phyloP scores from a whole-genome alignment of 2,888 invertebrate genomes.

The Timandra comae region DNA sequence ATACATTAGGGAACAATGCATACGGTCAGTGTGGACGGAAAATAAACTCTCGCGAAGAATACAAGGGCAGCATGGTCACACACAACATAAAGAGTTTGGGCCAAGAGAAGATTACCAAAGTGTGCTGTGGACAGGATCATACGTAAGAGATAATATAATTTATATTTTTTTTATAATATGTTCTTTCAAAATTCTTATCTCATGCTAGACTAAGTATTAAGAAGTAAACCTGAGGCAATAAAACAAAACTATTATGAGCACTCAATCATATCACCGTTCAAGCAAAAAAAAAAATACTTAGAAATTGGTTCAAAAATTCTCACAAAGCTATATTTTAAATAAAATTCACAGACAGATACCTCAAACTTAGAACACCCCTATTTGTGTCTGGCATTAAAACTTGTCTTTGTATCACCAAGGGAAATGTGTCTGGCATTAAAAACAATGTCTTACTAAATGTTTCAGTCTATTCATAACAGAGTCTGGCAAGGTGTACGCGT shows the following conservation, averaged over 20 bases:
- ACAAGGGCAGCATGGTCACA: slow-evolving; percentile 79
- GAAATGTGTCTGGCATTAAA: too few relatives aligned
- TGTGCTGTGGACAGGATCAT: slow-evolving; percentile 95
- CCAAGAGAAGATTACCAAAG: slow-evolving; percentile 78
- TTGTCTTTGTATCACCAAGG: too few relatives aligned
- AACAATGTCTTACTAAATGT: too few relatives aligned
- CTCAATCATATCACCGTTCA: too few relatives aligned
- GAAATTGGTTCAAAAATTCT: too few relatives aligned
- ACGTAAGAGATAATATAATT: slow-evolving; percentile 65
- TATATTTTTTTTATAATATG: background rate
- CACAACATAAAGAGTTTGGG: slow-evolving; percentile 81
- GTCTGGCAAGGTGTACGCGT: slow-evolving; percentile 88
- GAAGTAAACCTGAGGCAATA: too few relatives aligned
- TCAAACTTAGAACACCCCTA: too few relatives aligned
- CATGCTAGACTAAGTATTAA: slow-evolving; percentile 1
- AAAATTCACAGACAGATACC: too few relatives aligned
- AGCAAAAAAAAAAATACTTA: too few relatives aligned
- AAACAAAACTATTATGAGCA: too few relatives aligned
- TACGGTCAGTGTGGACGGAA: slow-evolving; percentile 95
- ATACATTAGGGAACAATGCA: slow-evolving; percentile 92
- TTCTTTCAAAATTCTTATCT: background rate
- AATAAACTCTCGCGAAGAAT: slow-evolving; percentile 86
- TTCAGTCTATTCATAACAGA: slow-evolving; percentile 87
- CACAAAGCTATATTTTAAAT: too few relatives aligned
- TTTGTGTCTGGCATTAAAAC: too few relatives aligned